Evolutionary conservation across 1,140 invertebrate genomes (phyloP).

Genomic region (Belonocnema kinseyi): DNA sequence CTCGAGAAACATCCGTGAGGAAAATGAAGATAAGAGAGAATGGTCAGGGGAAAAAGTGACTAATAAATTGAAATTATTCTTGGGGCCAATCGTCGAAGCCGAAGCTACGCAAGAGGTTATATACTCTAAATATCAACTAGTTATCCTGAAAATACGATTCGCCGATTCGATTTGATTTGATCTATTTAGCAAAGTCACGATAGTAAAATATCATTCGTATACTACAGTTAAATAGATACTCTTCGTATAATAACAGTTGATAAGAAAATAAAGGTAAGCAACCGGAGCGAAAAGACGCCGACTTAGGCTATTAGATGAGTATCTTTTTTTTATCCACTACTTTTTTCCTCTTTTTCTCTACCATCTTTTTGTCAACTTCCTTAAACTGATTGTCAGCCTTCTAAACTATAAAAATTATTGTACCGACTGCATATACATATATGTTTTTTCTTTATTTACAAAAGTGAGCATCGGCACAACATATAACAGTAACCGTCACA

Average conservation of each 20-base stretch:
- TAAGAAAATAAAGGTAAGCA: slow-evolving; percentile 63
- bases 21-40: neutral
- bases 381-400: slow-evolving; percentile 16
- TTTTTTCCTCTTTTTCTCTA: neutral
- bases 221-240: slow-evolving; percentile 62
- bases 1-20: neutral
- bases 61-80: neutral
- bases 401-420: slow-evolving; percentile 27
- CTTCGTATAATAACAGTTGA: slow-evolving; percentile 61
- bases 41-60: neutral
- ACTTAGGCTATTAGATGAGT: slow-evolving; percentile 39
- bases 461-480: slow-evolving; percentile 30
- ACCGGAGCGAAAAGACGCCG: slow-evolving; percentile 41
- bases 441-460: slow-evolving; percentile 22
- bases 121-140: slow-evolving; percentile 46
- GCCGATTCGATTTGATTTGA: slow-evolving; percentile 43
- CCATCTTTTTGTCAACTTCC: neutral
- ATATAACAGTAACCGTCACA: slow-evolving; percentile 25
- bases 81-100: slow-evolving; percentile 44
- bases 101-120: slow-evolving; percentile 39
- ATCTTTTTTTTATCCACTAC: neutral
- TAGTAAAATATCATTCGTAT: slow-evolving; percentile 68
- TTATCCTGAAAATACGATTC: slow-evolving; percentile 50
- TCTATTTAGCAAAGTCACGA: slow-evolving; percentile 59
- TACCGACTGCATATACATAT: slow-evolving; percentile 20